phyloP scores from a whole-genome alignment of 1,140 invertebrate genomes.

The Cephus cinctus region DNA sequence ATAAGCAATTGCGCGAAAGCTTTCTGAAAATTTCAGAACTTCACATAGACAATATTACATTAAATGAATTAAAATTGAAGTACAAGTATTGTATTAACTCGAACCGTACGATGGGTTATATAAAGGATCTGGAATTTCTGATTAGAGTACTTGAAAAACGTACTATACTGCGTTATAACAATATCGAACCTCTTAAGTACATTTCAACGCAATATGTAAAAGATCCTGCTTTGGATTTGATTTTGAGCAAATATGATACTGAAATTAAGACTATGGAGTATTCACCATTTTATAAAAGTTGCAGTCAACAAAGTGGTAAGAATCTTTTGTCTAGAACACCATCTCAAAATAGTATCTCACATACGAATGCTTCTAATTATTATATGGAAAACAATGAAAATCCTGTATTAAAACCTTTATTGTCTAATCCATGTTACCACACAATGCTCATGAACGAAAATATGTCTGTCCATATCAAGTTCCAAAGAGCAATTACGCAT shows the following conservation, averaged over 20 bases:
- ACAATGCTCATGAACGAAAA: background rate
- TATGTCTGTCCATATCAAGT: background rate
- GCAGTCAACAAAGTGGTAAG: constrained; percentile 25
- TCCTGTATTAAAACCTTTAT: constrained; percentile 1
- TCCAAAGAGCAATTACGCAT: background rate
- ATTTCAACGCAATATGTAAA: constrained; percentile 29
- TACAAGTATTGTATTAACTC: constrained; percentile 7
- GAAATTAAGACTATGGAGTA: constrained; percentile 8
- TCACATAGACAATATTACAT: background rate
- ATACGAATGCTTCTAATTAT: background rate
- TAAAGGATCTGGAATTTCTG: constrained; percentile 31
- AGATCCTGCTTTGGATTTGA: constrained; percentile 15
- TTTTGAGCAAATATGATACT: constrained; percentile 30
- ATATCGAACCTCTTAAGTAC: constrained; percentile 28
- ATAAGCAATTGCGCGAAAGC: background rate
- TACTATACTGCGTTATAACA: constrained; percentile 23
- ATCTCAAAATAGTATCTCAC: background rate
- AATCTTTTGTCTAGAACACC: background rate
- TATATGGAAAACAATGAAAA: background rate
- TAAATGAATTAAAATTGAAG: background rate
- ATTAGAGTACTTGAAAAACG: constrained; percentile 41
- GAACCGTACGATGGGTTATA: constrained; percentile 19
- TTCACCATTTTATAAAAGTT: constrained; percentile 18
- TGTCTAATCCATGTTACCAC: background rate
- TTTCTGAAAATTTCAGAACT: background rate